phyloP scores from a whole-genome alignment of 2,113 vertebrate genomes.

The Variabilichromis moorii region DNA sequence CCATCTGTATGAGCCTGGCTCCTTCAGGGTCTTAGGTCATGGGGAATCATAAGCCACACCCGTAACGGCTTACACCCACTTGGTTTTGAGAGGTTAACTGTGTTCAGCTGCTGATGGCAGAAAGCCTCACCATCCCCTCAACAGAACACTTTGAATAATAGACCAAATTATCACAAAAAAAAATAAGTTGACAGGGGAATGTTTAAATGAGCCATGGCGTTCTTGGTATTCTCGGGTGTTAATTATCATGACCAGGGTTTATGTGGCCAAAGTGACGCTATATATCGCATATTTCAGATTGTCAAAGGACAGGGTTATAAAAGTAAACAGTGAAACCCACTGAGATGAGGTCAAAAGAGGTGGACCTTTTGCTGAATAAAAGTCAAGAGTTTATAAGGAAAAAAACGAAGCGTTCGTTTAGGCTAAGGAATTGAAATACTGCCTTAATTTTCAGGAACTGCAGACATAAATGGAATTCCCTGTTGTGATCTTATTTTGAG shows the following conservation, averaged over 20 bases:
- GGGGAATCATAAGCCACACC: slow-evolving; percentile 50
- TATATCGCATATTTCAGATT: neutral
- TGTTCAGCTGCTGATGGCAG: neutral
- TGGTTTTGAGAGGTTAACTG: slow-evolving; percentile 41
- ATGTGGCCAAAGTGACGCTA: neutral
- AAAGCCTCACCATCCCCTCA: neutral
- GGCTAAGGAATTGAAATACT: neutral
- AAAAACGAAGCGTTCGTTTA: neutral
- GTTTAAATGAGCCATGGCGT: neutral
- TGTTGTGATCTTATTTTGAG: neutral
- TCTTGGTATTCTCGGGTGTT: neutral
- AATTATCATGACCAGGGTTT: neutral
- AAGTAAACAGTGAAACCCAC: neutral
- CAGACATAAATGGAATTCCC: neutral
- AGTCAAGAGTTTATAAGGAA: neutral
- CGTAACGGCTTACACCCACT: slow-evolving; percentile 22
- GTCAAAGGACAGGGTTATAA: neutral
- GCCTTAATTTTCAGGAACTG: neutral
- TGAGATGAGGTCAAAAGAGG: neutral
- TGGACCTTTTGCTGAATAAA: neutral
- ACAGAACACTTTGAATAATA: slow-evolving; percentile 3
- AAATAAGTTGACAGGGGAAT: neutral
- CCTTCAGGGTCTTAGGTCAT: slow-evolving; percentile 48
- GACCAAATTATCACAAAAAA: neutral
- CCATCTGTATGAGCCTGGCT: slow-evolving; percentile 34